phyloP scores from a whole-genome alignment of 92 coral and sea anemone species.

The Epizoanthus stellaris region DNA sequence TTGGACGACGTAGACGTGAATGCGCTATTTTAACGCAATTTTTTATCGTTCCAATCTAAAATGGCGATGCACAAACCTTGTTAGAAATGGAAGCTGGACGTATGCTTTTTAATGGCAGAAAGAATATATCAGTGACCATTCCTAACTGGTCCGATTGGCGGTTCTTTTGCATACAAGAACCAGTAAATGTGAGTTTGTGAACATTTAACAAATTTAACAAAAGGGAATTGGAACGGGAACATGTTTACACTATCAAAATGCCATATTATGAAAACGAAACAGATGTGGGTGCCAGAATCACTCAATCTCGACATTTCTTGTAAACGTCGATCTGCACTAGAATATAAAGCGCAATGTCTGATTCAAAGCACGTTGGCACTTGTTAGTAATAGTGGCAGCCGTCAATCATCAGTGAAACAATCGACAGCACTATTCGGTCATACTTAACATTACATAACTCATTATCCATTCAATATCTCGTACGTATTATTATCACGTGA shows the following conservation, averaged over 20 bases:
- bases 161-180: too few relatives aligned
- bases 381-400: neutral
- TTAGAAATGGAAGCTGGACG: too few relatives aligned
- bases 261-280: neutral
- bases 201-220: too few relatives aligned
- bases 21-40: neutral
- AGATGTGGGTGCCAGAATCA: neutral
- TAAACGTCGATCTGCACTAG: neutral
- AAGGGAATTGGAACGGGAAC: too few relatives aligned
- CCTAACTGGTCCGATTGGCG: too few relatives aligned
- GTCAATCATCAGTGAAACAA: neutral
- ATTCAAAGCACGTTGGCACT: neutral
- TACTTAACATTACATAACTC: neutral
- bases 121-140: neutral
- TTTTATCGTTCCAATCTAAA: neutral
- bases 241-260: too few relatives aligned
- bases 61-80: neutral
- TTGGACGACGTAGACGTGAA: neutral
- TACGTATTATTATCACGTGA: neutral
- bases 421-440: neutral
- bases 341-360: neutral
- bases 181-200: too few relatives aligned
- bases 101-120: neutral
- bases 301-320: neutral
- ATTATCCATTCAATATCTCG: neutral